phyloP scores from a whole-genome alignment of 2,888 invertebrate genomes.

The Druceiella hillmani region DNA sequence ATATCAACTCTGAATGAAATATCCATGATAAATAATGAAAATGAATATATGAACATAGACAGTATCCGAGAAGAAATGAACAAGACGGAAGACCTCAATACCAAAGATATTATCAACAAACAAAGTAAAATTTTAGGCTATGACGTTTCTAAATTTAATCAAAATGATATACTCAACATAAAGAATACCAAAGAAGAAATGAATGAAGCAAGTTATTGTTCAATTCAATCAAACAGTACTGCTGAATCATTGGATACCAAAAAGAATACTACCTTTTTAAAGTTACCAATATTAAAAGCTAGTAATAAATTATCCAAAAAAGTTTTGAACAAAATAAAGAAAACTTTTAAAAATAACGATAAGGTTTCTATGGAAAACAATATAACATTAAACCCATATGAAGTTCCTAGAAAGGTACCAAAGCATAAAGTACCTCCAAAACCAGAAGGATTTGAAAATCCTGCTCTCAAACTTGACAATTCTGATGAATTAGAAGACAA shows the following conservation, averaged over 20 bases:
- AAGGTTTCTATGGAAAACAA: slow-evolving; percentile 28
- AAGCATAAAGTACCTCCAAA: slow-evolving; percentile 33
- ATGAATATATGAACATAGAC: slow-evolving; percentile 44
- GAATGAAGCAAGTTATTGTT: slow-evolving; percentile 3
- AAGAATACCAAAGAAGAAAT: slow-evolving; percentile 30
- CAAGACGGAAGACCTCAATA: slow-evolving; percentile 35
- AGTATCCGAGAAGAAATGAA: slow-evolving; percentile 38
- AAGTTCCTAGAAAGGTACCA: slow-evolving; percentile 40
- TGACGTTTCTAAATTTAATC: slow-evolving; percentile 44
- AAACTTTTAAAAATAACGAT: slow-evolving; percentile 44
- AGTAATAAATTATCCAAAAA: slow-evolving; percentile 42
- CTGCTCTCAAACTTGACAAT: slow-evolving; percentile 39
- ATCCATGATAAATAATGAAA: slow-evolving; percentile 24
- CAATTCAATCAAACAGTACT: slow-evolving; percentile 29
- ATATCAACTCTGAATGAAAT: slow-evolving; percentile 44
- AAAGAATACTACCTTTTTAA: slow-evolving; percentile 30
- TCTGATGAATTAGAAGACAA: slow-evolving; percentile 43
- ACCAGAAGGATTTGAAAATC: slow-evolving; percentile 45
- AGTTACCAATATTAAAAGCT: slow-evolving; percentile 37
- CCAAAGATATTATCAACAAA: slow-evolving; percentile 35
- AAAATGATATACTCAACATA: slow-evolving; percentile 42
- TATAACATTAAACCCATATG: slow-evolving; percentile 40
- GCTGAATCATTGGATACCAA: slow-evolving; percentile 39
- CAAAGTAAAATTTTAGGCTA: slow-evolving; percentile 47
- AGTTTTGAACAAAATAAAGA: slow-evolving; percentile 43